Evolutionary conservation across 2,888 invertebrate species (phyloP), one percentile per base, ranked within the genome.

Genomic region (Pandemis corylana): DNA sequence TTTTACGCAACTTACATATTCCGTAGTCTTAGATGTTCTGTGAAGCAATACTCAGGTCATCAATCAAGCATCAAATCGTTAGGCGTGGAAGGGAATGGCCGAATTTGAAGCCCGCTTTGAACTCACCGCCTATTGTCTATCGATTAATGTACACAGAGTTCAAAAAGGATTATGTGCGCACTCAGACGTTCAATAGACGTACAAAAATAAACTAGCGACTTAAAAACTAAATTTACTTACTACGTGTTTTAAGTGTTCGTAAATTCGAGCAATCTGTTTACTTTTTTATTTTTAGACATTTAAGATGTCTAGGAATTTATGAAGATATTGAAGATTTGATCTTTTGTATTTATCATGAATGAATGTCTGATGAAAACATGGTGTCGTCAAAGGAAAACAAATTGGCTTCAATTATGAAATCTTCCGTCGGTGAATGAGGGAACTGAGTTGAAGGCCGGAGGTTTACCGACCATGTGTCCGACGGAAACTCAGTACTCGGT

Each of bases 31-130:
- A 59, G 65, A 69, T 74, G 69, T 70, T 69, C 61, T 66, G 51
- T 72, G 71, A 59, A 36, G 71, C 71, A 72, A 66, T 53, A 51
- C 56, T 41, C 20, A 5, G 59, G 51, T 68, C 75, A 76, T 72
- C 75, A 44, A 76, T 72, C 75, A 66, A 20, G 61, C 71, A 67
- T 66, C 72, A 36, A 68, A 59, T 72, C 72, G 68, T 59, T 65
- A 72, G 9, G 41, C 69, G 61, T 42, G 56, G 56, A 68, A 65
- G 53, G 42, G 63, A 71, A 63, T 63, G 51, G 63, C 49, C 64
- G 72, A 72, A 65, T 71, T 56, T 15, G 20, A 68, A 51, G 41
- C 66, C 67, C 42, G 15, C 71, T 76, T 72, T 72, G 59, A 76
- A 72, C 42, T 68, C 63, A n/a, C 73, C 68, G 73, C 46, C 62